Evolutionary conservation across 37 sponge, comb jelly and placozoan species (phyloP), one percentile per base, ranked within the genome.

Genomic region (Cliona cf. orientalis): DNA sequence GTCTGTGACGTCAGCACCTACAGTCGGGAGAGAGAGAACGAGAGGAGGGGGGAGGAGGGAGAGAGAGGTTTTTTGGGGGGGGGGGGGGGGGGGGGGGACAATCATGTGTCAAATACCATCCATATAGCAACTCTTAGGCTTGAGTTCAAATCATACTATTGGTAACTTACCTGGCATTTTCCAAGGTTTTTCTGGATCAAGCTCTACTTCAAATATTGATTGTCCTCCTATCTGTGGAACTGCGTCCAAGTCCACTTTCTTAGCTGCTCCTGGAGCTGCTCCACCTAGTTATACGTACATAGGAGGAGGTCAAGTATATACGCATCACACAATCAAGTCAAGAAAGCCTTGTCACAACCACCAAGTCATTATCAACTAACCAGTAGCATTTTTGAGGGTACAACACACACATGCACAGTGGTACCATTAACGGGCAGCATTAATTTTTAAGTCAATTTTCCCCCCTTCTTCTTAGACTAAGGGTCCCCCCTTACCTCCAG

Each of bases 1-100:
- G 75, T 99, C 99, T 36, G 99, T 89, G 0, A 99, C 84, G 56
- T 99, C 99, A 46, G 99, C 97, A 71, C 99, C 98, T 95, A 46
- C 22, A 65, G 4, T 38, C 2, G 0, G 39, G 0, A 76, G 25
- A 39, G 23, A 19, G 79, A 31, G 78, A 58, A 45, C 21, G 36
- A 9, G 42, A 71, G 7, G 37, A 35, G 32, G 9, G 69, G 40
- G 36, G 17, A 68, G 36, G 39, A 67, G 28, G n/a, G 6, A 35
- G 26, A 35, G 68, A 37, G 28, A 67, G 68, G 5, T 61, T n/a
- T 21, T 9, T n/a, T n/a, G n/a, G n/a, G n/a, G n/a, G n/a, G n/a
- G n/a, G n/a, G n/a, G n/a, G n/a, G n/a, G n/a, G n/a, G n/a, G n/a
- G n/a, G n/a, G n/a, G n/a, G n/a, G n/a, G n/a, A n/a, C n/a, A n/a